Evolutionary conservation across 1,140 invertebrate species (phyloP).

Genomic region (Heliothis virescens): DNA sequence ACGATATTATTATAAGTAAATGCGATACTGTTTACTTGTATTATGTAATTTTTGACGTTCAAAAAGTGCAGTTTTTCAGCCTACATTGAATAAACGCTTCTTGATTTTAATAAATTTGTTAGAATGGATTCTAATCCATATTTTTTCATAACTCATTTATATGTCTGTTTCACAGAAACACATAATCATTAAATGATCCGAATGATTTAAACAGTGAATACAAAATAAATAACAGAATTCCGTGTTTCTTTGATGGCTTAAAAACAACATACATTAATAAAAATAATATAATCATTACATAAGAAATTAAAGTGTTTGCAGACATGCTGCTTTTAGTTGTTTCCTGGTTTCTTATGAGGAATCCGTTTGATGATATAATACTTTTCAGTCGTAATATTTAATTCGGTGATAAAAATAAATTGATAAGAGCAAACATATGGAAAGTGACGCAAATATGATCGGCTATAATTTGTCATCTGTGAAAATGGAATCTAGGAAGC

Average conservation of each 20-base stretch:
- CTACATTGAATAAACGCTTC: no score
- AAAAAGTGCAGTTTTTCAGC: no score
- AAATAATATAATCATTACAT: neutral
- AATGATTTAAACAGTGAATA: neutral
- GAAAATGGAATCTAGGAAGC: neutral
- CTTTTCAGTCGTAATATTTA: slow-evolving; percentile 2
- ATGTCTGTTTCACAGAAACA: no score
- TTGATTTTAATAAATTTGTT: neutral
- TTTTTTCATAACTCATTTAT: no score
- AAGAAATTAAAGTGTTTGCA: neutral
- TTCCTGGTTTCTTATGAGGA: neutral
- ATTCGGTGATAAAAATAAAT: neutral
- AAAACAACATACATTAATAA: neutral
- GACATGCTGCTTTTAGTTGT: neutral
- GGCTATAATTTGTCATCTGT: neutral
- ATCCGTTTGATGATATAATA: slow-evolving; percentile 18
- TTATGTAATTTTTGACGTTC: no score
- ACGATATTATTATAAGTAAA: neutral
- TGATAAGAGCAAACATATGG: slow-evolving; percentile 1
- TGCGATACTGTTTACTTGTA: neutral
- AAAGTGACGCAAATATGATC: slow-evolving; percentile 5
- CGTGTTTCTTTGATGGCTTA: neutral
- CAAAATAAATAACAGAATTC: neutral
- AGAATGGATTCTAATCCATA: neutral
- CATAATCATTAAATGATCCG: neutral